phyloP scores from a whole-genome alignment of 1,140 invertebrate species.

The Tribolium madens region DNA sequence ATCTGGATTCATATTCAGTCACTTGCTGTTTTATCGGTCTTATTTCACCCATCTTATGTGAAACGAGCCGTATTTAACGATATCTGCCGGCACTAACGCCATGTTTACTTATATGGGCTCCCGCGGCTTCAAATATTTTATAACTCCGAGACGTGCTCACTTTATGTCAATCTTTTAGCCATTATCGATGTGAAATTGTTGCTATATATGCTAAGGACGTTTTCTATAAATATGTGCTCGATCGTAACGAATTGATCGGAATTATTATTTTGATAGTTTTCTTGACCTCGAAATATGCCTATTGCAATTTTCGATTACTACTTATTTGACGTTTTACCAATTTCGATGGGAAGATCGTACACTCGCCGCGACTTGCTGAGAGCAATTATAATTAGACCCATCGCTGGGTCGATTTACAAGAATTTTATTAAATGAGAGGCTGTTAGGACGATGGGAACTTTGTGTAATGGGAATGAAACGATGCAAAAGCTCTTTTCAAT shows the following conservation, averaged over 20 bases:
- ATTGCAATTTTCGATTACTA: background rate
- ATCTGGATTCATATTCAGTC: constrained; percentile 62
- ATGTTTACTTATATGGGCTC: constrained; percentile 57
- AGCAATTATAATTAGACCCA: background rate
- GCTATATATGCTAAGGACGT: constrained; percentile 45
- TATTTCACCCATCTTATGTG: constrained; percentile 64
- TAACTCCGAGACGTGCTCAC: constrained; percentile 55
- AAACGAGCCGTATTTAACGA: constrained; percentile 59
- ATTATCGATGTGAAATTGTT: constrained; percentile 59
- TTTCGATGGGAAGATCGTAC: background rate
- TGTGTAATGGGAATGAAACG: constrained; percentile 23
- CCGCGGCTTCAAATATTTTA: constrained; percentile 61
- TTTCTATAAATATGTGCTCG: constrained; percentile 43
- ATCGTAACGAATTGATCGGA: constrained; percentile 2
- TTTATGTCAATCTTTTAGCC: constrained; percentile 58
- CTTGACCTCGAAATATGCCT: constrained; percentile 26
- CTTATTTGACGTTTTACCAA: background rate
- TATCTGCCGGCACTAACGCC: constrained; percentile 58
- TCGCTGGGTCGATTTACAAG: background rate
- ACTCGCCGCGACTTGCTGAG: background rate
- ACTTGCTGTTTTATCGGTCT: constrained; percentile 63
- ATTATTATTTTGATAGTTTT: constrained; percentile 39
- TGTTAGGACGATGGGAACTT: constrained; percentile 24
- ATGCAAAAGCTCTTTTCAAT: constrained; percentile 15
- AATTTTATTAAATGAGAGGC: constrained; percentile 23